A percentile compares a stretch with the other conserved stretches of the same genome.
Conservation (phyloP, 2,797 vertebrate species). For the Rhodeus uyekii region DNA sequence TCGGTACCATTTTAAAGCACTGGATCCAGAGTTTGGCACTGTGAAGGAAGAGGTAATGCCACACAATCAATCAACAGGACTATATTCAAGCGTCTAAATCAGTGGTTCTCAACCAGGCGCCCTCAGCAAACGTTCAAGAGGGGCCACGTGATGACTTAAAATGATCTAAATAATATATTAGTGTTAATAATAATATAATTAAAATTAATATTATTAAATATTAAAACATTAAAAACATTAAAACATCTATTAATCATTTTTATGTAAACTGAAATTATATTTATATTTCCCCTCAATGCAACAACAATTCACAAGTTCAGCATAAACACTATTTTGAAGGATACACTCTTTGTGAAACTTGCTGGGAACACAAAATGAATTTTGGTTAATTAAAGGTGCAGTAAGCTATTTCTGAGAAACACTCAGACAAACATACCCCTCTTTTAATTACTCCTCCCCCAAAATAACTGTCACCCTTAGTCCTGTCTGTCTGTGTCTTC, state of each 20-base stretch:
- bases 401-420: neutral
- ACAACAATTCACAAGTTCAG: neutral
- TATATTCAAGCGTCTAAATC: neutral
- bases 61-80: neutral
- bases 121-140: neutral
- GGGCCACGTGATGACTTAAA: too few species aligned
- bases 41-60: slow-evolving; percentile 94
- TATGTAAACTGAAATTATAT: neutral
- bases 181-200: neutral
- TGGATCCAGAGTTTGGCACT: slow-evolving; percentile 98
- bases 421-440: neutral
- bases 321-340: neutral
- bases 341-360: neutral
- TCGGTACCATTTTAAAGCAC: slow-evolving; percentile 98
- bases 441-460: neutral
- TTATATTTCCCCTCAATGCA: neutral
- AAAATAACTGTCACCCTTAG: neutral
- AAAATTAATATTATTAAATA: neutral
- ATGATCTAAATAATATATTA: neutral
- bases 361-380: neutral
- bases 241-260: neutral
- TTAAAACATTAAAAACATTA: too few species aligned
- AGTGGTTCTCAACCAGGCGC: neutral
- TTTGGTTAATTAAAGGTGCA: neutral
- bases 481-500: too few species aligned